Base-by-base conservation (phyloP, 2,888 invertebrate genomes). In the Acrobasis consociella region DNA sequence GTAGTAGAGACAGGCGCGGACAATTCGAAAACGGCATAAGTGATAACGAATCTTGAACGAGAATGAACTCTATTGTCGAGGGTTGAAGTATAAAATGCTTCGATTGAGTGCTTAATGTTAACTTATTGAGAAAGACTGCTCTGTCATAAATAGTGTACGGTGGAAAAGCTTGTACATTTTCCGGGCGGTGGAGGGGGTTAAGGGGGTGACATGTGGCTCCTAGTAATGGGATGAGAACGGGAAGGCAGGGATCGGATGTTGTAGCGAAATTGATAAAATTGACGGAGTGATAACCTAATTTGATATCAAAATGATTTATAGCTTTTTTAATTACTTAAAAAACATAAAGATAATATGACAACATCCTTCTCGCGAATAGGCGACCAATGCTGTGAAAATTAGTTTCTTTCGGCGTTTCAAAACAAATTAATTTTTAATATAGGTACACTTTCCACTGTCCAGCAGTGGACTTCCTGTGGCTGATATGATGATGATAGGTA, bases 201-300 rank as follows among this genome's bases (percentile, higher is more conserved):
- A 55, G 53, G 60, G 67, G 73, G 69, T 68, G 71, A 74, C 74
- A 77, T 81, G 75, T 77, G 76, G 70, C 70, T 66, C 64, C 62
- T 60, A 63, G 63, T 64, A 64, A 64, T 70, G 72, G 71, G 77
- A 75, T 77, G 73, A 71, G 73, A 60, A 64, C 63, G 69, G 67
- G 68, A 64, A 65, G 67, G 64, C 68, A 70, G 64, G 67, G 72
- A 70, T 71, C 67, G 64, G 71, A 72, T 49, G 62, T 49, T 55
- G 46, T 55, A 46, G 71, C 76, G 77, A 78, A 81, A 82, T 81
- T 81, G 79, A 78, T 80, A 80, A 80, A 79, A 75, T 78, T 74
- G 75, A 72, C 67, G 69, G 68, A 65, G 39, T 59, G 46, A 56
- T 46, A 62, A 52, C 42, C 16, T 62, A 63, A 65, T 62, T 55